Base-by-base conservation (phyloP, 2,888 invertebrate species). In the Athetis lepigone region DNA sequence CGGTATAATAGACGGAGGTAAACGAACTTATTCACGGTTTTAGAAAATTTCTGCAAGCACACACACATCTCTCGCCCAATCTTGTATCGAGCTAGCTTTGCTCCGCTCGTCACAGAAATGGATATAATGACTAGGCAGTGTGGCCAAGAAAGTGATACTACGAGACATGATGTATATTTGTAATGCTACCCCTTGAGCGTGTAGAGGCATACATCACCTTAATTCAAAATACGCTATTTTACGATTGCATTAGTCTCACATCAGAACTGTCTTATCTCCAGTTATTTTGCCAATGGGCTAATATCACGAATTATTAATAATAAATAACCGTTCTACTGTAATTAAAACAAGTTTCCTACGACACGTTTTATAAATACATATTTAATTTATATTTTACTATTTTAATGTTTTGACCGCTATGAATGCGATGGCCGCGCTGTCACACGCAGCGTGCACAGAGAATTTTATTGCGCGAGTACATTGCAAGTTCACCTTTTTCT, bases 341-440 rank as follows among this genome's bases (percentile, higher is more conserved):
- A 60, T 56, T 54, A 18, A 55, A 45, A 55, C 60, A 62, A 61
- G 45, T 68, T 68, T 68, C 62, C 68, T 77, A 80, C 66, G 81
- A 80, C 79, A 83, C 85, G 78, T 88, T 88, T 88, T 88, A 86
- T 88, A 87, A 49, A 70, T 58, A 78, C 52, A 69, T 70, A 72
- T 81, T 67, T 75, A 75, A 82, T 84, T 83, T 85, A 82, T 70
- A 77, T 79, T 87, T 89, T 88, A 87, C 87, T 88, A 85, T 77
- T 67, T 72, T 59, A 62, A 76, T 18, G 45, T 46, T 27, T 49
- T 45, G 55, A 33, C 51, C 47, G 55, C 47, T 45, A 49, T 19
- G 46, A 23, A 57, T 42, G 49, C 21, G 25, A 54, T 46, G 45
- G 25, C 29, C 39, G 36, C 6, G 8, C 25, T 43, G 29, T 19